phyloP scores from a whole-genome alignment of 2,888 invertebrate genomes.

The Brenthis ino region DNA sequence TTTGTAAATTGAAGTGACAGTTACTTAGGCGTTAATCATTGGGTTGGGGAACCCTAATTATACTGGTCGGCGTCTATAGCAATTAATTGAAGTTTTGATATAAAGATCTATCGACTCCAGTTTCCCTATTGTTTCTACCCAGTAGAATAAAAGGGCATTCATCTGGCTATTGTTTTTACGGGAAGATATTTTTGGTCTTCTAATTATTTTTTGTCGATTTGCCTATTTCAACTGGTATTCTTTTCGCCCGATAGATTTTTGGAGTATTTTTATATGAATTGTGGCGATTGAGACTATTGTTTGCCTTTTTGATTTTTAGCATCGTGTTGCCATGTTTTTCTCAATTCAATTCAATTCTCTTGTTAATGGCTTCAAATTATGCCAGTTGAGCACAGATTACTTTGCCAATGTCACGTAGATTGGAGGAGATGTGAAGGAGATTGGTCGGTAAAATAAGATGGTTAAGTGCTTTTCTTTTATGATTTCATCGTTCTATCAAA shows the following conservation, averaged over 20 bases:
- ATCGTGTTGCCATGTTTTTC: neutral
- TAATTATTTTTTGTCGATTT: constrained; percentile 16
- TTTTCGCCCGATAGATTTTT: constrained; percentile 15
- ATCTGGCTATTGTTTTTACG: constrained; percentile 4
- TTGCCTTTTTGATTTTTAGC: neutral
- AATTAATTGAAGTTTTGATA: constrained; percentile 41
- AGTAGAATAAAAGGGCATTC: constrained; percentile 16
- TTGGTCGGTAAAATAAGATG: no score
- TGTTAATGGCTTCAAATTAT: no score
- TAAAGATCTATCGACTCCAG: constrained; percentile 38
- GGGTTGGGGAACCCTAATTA: constrained; percentile 35
- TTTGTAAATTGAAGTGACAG: constrained; percentile 18
- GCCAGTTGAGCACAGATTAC: no score
- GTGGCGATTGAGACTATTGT: constrained; percentile 10
- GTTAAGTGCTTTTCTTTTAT: no score
- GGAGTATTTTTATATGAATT: neutral
- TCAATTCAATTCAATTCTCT: no score
- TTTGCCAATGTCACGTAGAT: no score
- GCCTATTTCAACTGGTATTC: constrained; percentile 11
- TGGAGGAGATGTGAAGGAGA: no score
- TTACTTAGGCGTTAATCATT: constrained; percentile 30
- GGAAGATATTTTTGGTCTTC: constrained; percentile 5
- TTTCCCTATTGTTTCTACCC: constrained; percentile 40
- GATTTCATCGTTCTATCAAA: no score
- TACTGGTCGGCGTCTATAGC: constrained; percentile 35